Evolutionary conservation across 2,888 invertebrate genomes (phyloP).

Genomic region (Carabus problematicus): DNA sequence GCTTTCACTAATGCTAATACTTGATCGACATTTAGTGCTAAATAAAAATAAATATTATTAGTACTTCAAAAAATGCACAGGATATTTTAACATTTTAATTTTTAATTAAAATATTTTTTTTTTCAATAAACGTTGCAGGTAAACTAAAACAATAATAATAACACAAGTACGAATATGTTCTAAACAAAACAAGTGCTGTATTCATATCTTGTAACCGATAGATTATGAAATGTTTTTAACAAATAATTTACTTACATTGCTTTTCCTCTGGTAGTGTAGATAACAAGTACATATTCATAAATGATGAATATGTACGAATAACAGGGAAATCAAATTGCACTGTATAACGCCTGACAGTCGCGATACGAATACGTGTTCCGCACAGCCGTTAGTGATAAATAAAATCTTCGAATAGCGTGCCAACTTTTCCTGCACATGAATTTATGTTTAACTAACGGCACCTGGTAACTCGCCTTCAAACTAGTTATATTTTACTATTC

Average conservation of each 20-base stretch:
- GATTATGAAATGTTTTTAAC: neutral
- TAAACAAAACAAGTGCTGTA: neutral
- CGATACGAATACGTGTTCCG: slow-evolving; percentile 22
- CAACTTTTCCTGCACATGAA: slow-evolving; percentile 33
- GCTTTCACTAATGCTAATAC: slow-evolving; percentile 28
- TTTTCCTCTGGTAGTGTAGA: slow-evolving; percentile 33
- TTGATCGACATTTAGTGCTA: slow-evolving; percentile 32
- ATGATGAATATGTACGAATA: slow-evolving; percentile 16
- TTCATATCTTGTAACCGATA: slow-evolving; percentile 3
- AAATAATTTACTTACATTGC: slow-evolving; percentile 22
- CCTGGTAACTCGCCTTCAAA: slow-evolving; percentile 17
- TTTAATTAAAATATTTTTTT: too few relatives aligned
- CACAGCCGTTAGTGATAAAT: slow-evolving; percentile 33
- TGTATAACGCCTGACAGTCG: slow-evolving; percentile 18
- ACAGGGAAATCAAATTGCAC: slow-evolving; percentile 19
- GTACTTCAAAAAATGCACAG: neutral
- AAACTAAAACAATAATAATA: neutral
- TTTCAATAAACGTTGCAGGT: too few relatives aligned
- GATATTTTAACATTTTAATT: neutral
- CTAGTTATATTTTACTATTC: slow-evolving; percentile 5
- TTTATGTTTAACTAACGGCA: slow-evolving; percentile 13
- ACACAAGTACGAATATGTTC: neutral
- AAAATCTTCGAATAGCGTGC: slow-evolving; percentile 26
- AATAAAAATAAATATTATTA: slow-evolving; percentile 15
- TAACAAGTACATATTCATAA: slow-evolving; percentile 32